Evolutionary conservation across 2,888 invertebrate species (phyloP), one percentile per base, ranked within the genome.

Genomic region (Tetramorium bicarinatum): DNA sequence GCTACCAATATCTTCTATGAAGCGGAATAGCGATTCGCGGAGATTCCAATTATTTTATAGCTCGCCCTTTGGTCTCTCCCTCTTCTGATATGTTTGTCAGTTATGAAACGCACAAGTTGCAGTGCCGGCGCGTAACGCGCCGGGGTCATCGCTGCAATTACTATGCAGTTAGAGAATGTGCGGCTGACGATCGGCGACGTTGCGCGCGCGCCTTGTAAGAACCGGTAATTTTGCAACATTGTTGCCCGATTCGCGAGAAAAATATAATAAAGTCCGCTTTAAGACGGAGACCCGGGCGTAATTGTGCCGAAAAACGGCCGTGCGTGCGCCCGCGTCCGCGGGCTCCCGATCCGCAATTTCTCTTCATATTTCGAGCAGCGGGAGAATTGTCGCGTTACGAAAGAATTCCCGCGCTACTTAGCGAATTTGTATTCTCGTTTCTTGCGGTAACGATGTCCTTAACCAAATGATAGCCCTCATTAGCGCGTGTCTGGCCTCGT

Each of bases 131-230:
- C 72, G 72, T 61, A 54, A n/a, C n/a, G 18, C 38, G 61, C 25
- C 81, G 85, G 85, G 87, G 87, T 89, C 85, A 67, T 47, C 81
- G 3, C 21, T 76, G 69, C 82, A 85, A 89, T 89, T 84, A 83
- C 67, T 74, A 62, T 62, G 85, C 85, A 85, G 84, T 89, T 89
- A 89, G 89, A 89, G 89, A 89, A 83, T 82, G 79, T 81, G 85
- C 86, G 80, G 62, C 85, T 82, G 82, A 84, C 64, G 77, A 74
- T 77, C 69, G 76, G 18, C 64, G 69, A 56, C 67, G 69, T 82
- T 64, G 71, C 56, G 76, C 56, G 76, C 56, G 76, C 52, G 38
- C 66, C 87, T 87, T 84, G 52, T 52, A 74, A 62, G 74, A 83
- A 85, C 76, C 71, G 49, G 21, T 77, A 61, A 72, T 88, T 88